Conservation (phyloP, 2,113 vertebrate species). For the Crotalus horridus region DNA sequence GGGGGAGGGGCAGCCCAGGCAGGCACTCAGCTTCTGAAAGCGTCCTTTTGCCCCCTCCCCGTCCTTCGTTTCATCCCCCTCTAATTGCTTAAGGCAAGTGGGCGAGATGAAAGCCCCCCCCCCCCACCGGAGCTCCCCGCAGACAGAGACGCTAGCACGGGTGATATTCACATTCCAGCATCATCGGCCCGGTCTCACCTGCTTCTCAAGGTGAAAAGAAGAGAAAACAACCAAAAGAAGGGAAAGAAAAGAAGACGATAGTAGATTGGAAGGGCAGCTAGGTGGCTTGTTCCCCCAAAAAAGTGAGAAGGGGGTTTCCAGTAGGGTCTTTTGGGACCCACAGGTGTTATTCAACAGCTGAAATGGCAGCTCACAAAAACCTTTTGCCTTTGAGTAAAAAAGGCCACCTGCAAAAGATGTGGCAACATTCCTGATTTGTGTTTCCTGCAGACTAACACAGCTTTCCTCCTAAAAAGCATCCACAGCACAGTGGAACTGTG, state of each 20-base stretch:
- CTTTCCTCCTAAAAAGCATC: not conserved
- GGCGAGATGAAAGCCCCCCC: not conserved
- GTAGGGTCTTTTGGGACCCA: not conserved
- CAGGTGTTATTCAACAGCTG: not conserved
- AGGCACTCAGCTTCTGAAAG: not conserved
- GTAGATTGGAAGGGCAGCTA: too few species aligned
- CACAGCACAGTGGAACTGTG: too few species aligned
- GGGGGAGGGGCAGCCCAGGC: not conserved
- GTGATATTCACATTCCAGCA: not conserved
- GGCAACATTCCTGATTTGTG: not conserved
- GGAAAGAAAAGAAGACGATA: not conserved
- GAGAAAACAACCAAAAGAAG: not conserved
- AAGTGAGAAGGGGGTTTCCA: not conserved
- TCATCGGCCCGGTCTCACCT: not conserved
- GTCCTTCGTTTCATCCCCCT: not conserved
- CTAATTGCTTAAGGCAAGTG: not conserved
- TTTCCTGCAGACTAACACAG: not conserved
- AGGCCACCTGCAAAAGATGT: not conserved
- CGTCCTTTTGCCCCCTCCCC: not conserved
- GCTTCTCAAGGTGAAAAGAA: conserved; percentile 4
- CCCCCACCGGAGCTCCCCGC: not conserved
- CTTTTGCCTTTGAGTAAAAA: not conserved
- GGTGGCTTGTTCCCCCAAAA: not conserved
- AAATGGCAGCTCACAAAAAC: not conserved
- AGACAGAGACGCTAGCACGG: not conserved